These are phyloP conservation scores for Rhabdomys pumilio DNA, from an alignment of 2,797 vertebrate genomes.

Conservation along the genomic window DNA sequence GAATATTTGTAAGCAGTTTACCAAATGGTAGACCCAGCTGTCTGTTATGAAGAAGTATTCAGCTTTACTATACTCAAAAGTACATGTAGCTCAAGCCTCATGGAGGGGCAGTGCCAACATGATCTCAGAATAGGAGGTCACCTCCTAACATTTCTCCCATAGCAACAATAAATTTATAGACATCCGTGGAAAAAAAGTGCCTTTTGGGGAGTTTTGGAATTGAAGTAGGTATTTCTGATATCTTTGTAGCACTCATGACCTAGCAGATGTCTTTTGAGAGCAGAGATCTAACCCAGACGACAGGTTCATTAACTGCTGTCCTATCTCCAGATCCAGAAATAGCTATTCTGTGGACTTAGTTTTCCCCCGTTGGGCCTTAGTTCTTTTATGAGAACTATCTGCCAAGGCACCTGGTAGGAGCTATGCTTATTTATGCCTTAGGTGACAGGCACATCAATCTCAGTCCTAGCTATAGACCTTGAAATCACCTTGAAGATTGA, in stretches of 20 bases:
- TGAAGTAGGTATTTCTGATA: background rate
- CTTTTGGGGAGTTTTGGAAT: background rate
- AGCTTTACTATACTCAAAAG: background rate
- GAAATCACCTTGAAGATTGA: constrained; percentile 11
- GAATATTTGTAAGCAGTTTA: background rate
- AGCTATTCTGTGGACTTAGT: background rate
- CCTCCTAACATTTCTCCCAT: background rate
- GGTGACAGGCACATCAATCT: background rate
- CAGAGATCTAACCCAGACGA: background rate
- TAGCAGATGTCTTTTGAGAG: background rate
- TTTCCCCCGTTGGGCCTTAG: background rate
- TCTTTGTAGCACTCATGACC: background rate
- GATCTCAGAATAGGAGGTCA: background rate
- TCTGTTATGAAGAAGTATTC: background rate
- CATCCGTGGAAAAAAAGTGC: no score
- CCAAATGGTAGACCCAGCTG: background rate
- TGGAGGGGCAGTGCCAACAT: background rate
- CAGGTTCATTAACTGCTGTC: background rate
- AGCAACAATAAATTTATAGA: background rate
- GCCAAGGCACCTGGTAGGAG: background rate
- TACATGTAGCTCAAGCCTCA: background rate
- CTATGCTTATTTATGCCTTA: constrained; percentile 14
- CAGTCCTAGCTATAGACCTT: background rate
- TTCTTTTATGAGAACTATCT: constrained; percentile 1
- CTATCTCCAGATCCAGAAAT: background rate